These are phyloP conservation scores for Ichneumoninae sp. DNA, from an alignment of 2,888 invertebrate species.

Conservation along the genomic window DNA sequence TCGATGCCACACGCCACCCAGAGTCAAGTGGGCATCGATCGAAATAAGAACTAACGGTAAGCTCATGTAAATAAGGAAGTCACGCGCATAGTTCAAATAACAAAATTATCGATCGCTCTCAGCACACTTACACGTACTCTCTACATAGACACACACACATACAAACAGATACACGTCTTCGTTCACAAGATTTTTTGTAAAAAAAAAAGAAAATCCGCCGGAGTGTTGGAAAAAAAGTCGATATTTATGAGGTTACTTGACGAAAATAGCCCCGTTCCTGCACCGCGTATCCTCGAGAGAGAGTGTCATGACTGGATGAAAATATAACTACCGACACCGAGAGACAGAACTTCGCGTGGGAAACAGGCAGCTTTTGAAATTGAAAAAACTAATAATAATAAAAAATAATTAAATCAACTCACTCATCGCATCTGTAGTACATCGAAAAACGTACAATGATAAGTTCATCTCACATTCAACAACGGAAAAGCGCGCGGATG, in stretches of 20 bases:
- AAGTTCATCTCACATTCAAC: conserved; percentile 60
- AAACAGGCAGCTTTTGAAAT: conserved; percentile 5
- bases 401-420: conserved; percentile 21
- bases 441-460: conserved; percentile 65
- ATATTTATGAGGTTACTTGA: conserved; percentile 19
- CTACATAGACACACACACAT: conserved; percentile 14
- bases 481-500: conserved; percentile 52
- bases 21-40: conserved; percentile 48
- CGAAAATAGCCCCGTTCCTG: conserved; percentile 40
- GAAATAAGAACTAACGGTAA: conserved; percentile 61
- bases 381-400: background rate
- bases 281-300: conserved; percentile 36
- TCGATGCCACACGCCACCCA: conserved; percentile 31
- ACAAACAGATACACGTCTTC: conserved; percentile 12
- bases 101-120: conserved; percentile 55
- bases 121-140: conserved; percentile 36
- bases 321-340: conserved; percentile 18
- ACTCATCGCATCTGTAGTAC: conserved; percentile 61
- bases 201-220: conserved; percentile 33
- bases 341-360: conserved; percentile 10
- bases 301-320: conserved; percentile 25
- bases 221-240: conserved; percentile 40
- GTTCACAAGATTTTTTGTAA: conserved; percentile 57
- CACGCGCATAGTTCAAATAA: conserved; percentile 60
- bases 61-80: conserved; percentile 61